phyloP scores from a whole-genome alignment of 2,797 vertebrate genomes.

The Taeniopygia guttata region DNA sequence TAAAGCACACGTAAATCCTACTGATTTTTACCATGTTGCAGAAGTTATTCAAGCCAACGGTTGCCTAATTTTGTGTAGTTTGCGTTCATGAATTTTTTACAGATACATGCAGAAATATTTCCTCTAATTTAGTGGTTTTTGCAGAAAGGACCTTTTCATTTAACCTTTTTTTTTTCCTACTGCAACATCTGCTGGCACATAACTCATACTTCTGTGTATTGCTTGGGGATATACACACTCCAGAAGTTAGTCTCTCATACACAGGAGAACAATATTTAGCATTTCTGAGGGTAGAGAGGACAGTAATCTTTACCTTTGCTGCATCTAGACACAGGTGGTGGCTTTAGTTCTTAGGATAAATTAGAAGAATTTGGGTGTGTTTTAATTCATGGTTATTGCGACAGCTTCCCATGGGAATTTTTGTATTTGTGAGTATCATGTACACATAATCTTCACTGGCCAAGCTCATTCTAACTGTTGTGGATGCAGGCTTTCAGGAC shows the following conservation, averaged over 20 bases:
- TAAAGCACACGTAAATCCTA: not conserved
- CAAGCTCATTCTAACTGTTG: not conserved
- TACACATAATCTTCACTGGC: not conserved
- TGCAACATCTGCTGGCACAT: not conserved
- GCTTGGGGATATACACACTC: not conserved
- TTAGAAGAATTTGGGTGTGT: not conserved
- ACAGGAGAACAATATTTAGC: not conserved
- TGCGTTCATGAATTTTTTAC: not conserved
- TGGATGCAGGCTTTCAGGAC: not conserved
- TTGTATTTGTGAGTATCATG: fast-evolving
- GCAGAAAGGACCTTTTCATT: not conserved
- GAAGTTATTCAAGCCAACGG: not conserved
- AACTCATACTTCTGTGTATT: not conserved
- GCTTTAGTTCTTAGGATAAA: not conserved
- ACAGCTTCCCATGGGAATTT: not conserved
- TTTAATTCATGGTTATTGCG: not conserved
- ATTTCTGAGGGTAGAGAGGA: not conserved
- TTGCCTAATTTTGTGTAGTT: not conserved
- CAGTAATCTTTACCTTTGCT: not conserved
- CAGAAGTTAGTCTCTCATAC: not conserved
- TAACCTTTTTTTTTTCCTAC: not conserved
- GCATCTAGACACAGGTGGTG: not conserved
- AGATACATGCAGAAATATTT: not conserved
- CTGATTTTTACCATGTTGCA: not conserved
- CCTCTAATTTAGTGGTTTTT: not conserved